Percentiles rank a stretch among this genome's conserved stretches.
Evolutionary conservation across 2,797 vertebrate genomes (phyloP).

Genomic region (Hephaestus fuliginosus): DNA sequence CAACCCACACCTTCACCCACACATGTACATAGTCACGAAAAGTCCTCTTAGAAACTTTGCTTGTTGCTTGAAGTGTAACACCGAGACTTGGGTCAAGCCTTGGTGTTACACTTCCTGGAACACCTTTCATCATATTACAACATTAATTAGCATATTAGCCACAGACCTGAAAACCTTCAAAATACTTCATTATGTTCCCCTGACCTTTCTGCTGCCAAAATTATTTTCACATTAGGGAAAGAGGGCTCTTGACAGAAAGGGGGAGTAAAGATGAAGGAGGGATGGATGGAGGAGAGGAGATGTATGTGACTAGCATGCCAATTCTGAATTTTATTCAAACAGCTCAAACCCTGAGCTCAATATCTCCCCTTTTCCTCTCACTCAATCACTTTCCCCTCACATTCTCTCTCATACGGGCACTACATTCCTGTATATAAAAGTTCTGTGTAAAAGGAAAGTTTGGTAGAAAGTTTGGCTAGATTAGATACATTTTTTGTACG

Average conservation of each 20-base stretch:
- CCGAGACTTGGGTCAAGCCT: neutral
- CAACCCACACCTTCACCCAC: slow-evolving; percentile 18
- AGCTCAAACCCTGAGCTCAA: slow-evolving; percentile 24
- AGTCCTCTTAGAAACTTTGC: neutral
- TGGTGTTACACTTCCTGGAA: neutral
- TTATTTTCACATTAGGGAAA: slow-evolving; percentile 51
- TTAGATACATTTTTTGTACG: slow-evolving; percentile 24
- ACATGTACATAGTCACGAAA: neutral
- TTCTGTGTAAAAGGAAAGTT: slow-evolving; percentile 39
- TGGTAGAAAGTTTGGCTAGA: slow-evolving; percentile 43
- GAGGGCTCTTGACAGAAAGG: slow-evolving; percentile 31
- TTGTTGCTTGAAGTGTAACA: neutral
- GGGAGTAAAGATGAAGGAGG: slow-evolving; percentile 29
- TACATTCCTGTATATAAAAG: slow-evolving; percentile 16
- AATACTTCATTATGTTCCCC: slow-evolving; percentile 68
- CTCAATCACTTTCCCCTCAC: slow-evolving; percentile 27
- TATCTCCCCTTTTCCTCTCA: slow-evolving; percentile 18
- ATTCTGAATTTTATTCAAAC: slow-evolving; percentile 46
- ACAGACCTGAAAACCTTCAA: slow-evolving; percentile 36
- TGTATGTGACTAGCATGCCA: slow-evolving; percentile 30
- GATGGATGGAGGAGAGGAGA: slow-evolving; percentile 20
- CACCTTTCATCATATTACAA: slow-evolving; percentile 11
- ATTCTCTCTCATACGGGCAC: slow-evolving; percentile 1
- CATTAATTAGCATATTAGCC: slow-evolving; percentile 45
- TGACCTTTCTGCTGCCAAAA: slow-evolving; percentile 64